Conservation (phyloP, 1,140 invertebrate genomes). For the Oryctes rhinoceros region DNA sequence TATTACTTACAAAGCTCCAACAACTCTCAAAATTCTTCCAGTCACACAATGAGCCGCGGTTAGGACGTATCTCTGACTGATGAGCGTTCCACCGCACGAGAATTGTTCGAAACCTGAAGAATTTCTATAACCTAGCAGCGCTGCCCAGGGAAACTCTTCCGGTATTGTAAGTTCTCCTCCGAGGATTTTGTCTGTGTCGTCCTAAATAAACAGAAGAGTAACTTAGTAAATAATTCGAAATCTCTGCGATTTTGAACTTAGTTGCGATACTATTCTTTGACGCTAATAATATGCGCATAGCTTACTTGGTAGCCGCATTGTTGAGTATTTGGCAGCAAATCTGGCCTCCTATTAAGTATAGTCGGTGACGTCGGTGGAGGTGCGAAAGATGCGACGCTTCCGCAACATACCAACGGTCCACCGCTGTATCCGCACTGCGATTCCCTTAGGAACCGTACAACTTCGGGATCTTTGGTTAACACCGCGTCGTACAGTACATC, state of each 20-base stretch:
- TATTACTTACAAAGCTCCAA: constrained; percentile 55
- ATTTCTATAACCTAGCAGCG: constrained; percentile 66
- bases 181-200: neutral
- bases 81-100: constrained; percentile 69
- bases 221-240: no score
- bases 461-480: constrained; percentile 46
- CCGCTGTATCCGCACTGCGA: constrained; percentile 53
- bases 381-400: neutral
- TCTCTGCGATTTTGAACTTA: no score
- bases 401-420: constrained; percentile 47
- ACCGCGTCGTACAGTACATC: constrained; percentile 54
- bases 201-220: neutral
- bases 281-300: neutral
- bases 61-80: constrained; percentile 70
- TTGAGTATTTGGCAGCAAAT: neutral
- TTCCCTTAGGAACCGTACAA: constrained; percentile 55
- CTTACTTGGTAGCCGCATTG: constrained; percentile 29
- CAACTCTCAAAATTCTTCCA: constrained; percentile 49
- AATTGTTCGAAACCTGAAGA: constrained; percentile 43
- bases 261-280: no score
- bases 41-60: constrained; percentile 73
- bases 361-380: neutral
- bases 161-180: constrained; percentile 60
- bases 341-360: neutral
- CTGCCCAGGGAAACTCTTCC: constrained; percentile 67